Conservation (phyloP, 2,797 vertebrate species). For the Hoplostethus atlanticus region DNA sequence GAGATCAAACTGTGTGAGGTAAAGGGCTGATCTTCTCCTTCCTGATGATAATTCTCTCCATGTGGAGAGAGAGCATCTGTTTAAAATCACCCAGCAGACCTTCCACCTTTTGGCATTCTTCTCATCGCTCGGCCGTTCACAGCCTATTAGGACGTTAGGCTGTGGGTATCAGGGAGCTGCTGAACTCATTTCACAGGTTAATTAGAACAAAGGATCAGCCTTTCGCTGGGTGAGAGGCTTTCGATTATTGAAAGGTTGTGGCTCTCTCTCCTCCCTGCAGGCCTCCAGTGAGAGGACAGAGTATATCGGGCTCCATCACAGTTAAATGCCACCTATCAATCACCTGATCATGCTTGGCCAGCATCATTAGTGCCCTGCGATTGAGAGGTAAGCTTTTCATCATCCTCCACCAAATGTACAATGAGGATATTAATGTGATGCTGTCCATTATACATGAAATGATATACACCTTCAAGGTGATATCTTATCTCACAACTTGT, state of each 20-base stretch:
- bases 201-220: constrained; percentile 85
- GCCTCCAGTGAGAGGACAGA: constrained; percentile 44
- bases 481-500: constrained; percentile 36
- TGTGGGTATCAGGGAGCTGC: constrained; percentile 55
- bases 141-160: constrained; percentile 77
- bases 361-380: constrained; percentile 67
- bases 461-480: background rate
- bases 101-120: constrained; percentile 86
- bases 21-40: constrained; percentile 19
- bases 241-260: constrained; percentile 78
- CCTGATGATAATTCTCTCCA: constrained; percentile 56
- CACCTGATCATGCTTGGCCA: constrained; percentile 58
- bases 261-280: constrained; percentile 56
- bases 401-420: constrained; percentile 64
- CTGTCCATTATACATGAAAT: constrained; percentile 36
- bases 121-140: constrained; percentile 61
- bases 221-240: constrained; percentile 71
- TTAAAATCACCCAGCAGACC: constrained; percentile 72
- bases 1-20: constrained; percentile 8
- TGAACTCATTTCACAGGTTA: constrained; percentile 86
- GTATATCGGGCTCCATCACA: constrained; percentile 54
- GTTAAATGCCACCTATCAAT: constrained; percentile 85
- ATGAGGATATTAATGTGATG: constrained; percentile 53
- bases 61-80: constrained; percentile 55
- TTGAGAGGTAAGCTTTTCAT: constrained; percentile 71